Percentiles rank a stretch among this genome's conserved stretches.
Conservation (phyloP, 2,113 vertebrate genomes). For the Trogon surrucura region DNA sequence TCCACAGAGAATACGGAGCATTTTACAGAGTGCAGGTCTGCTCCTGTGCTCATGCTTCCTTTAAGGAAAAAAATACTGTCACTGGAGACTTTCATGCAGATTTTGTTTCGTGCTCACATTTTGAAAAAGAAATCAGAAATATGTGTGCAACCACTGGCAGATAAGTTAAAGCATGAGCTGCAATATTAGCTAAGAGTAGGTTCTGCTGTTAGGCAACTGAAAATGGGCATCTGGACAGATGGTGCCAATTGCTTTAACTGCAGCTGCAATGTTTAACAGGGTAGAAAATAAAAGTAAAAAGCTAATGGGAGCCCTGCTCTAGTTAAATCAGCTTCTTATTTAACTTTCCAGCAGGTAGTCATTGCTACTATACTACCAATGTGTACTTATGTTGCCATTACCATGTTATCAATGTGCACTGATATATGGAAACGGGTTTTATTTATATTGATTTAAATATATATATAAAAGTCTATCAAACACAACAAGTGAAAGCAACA, state of each 20-base stretch:
- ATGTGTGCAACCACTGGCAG: background rate
- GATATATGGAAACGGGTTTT: background rate
- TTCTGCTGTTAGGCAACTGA: background rate
- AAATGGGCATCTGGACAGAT: conserved; percentile 43
- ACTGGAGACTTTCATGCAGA: background rate
- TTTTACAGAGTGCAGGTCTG: background rate
- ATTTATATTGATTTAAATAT: background rate
- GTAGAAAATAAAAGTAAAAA: conserved; percentile 34
- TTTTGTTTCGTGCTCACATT: background rate
- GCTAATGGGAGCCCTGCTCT: conserved; percentile 5
- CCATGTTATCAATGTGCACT: background rate
- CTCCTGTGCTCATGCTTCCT: background rate
- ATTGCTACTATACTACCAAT: background rate
- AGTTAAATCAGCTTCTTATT: conserved; percentile 10
- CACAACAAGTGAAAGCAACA: conserved; percentile 18
- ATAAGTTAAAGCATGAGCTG: background rate
- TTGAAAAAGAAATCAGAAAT: background rate
- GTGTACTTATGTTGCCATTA: background rate
- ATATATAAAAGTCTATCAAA: background rate
- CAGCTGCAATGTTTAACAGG: background rate
- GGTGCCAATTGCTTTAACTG: conserved; percentile 41
- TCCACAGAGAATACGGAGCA: fast-evolving
- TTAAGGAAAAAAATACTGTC: background rate
- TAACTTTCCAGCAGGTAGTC: background rate
- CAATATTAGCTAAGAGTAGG: background rate